Conservation (phyloP, 2,888 invertebrate genomes). For the Zygothrica quintamaculata region DNA sequence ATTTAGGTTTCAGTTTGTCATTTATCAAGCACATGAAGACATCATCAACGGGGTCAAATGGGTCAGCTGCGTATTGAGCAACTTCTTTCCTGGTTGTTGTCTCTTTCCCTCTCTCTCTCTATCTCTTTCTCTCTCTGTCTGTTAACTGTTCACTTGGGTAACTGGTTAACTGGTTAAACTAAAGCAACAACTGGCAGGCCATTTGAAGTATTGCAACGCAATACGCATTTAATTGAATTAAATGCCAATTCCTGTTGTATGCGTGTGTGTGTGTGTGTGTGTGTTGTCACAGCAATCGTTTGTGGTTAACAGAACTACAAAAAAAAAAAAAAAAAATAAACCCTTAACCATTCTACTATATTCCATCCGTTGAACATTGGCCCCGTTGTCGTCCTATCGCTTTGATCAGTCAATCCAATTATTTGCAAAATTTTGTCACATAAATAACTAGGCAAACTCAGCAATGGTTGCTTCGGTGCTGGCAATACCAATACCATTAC, state of each 20-base stretch:
- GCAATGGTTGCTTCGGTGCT: too few relatives aligned
- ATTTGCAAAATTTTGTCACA: slow-evolving; percentile 85
- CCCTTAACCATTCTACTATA: too few relatives aligned
- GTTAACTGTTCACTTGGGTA: slow-evolving; percentile 1
- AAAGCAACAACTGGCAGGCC: slow-evolving; percentile 63
- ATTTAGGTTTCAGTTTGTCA: slow-evolving; percentile 50
- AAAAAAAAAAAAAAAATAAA: too few relatives aligned
- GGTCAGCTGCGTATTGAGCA: slow-evolving; percentile 61
- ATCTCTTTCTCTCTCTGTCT: neutral
- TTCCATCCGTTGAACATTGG: too few relatives aligned
- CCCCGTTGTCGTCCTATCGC: slow-evolving; percentile 71
- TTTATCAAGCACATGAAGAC: slow-evolving; percentile 68
- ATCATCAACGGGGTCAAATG: slow-evolving; percentile 71
- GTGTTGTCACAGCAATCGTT: slow-evolving; percentile 4
- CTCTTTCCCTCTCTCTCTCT: too few relatives aligned
- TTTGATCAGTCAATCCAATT: slow-evolving; percentile 84
- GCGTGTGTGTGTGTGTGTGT: too few relatives aligned
- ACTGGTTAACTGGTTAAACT: slow-evolving; percentile 51
- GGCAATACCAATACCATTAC: too few relatives aligned
- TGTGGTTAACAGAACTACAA: neutral
- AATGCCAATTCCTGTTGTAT: slow-evolving; percentile 76
- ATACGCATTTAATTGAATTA: slow-evolving; percentile 84
- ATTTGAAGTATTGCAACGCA: slow-evolving; percentile 79
- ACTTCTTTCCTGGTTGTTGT: neutral
- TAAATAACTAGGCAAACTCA: slow-evolving; percentile 82